Evolutionary conservation across 2,113 vertebrate genomes (phyloP).

Genomic region (Eclectus roratus): DNA sequence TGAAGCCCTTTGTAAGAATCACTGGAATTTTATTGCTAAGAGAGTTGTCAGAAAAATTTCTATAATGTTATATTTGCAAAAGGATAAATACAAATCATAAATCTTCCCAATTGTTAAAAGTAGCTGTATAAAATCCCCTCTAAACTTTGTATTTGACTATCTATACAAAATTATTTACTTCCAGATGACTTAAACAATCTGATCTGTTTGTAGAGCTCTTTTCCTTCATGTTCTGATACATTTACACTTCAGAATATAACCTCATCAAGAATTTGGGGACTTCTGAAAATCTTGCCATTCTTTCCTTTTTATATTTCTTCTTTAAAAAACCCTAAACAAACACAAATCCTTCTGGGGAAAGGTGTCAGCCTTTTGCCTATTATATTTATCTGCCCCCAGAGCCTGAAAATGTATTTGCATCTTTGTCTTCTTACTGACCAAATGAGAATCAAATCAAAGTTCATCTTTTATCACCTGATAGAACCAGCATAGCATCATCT

Average conservation of each 20-base stretch:
- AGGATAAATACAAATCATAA: not conserved
- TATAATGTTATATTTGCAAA: not conserved
- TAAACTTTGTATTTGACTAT: not conserved
- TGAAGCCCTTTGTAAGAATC: not conserved
- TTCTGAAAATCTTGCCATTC: not conserved
- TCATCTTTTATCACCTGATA: not conserved
- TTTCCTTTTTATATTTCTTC: not conserved
- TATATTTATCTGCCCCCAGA: not conserved
- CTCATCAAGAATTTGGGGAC: not conserved
- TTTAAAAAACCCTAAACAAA: not conserved
- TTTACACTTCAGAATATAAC: not conserved
- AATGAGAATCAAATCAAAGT: not conserved
- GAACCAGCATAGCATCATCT: not conserved
- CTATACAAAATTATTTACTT: not conserved
- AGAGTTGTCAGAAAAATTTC: not conserved
- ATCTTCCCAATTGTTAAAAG: not conserved
- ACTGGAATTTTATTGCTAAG: not conserved
- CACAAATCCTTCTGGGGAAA: not conserved
- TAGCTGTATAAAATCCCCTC: not conserved
- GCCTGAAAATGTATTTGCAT: not conserved
- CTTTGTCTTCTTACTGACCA: not conserved
- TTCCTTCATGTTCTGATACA: not conserved
- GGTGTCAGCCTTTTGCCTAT: not conserved
- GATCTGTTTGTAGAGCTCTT: not conserved
- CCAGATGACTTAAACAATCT: not conserved